These are phyloP conservation scores for Eciton burchellii DNA, from an alignment of 1,140 invertebrate genomes.

Conservation along the genomic window DNA sequence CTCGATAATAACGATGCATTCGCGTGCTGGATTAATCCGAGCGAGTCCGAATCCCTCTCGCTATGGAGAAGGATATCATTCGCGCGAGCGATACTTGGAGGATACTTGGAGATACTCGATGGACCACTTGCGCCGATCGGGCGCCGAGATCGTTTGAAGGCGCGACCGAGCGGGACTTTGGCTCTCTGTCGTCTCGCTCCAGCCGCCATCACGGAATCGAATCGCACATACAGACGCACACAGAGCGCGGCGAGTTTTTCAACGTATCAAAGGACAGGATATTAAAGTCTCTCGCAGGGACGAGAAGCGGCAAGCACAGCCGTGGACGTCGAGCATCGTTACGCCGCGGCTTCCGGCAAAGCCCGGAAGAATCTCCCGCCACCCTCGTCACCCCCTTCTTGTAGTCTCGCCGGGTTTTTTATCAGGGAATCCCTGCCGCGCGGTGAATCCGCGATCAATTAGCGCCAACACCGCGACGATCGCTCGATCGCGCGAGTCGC, in stretches of 20 bases:
- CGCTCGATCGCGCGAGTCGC: no score
- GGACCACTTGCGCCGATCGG: no score
- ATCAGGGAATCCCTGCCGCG: slow-evolving; percentile 19
- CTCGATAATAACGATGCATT: slow-evolving; percentile 59
- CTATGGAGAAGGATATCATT: no score
- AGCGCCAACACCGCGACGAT: no score
- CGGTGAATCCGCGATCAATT: slow-evolving; percentile 35
- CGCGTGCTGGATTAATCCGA: slow-evolving; percentile 43
- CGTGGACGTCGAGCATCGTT: slow-evolving; percentile 66
- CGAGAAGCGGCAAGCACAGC: neutral
- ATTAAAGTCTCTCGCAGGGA: slow-evolving; percentile 72
- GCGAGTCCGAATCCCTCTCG: no score
- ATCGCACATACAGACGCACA: slow-evolving; percentile 67
- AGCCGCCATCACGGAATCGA: slow-evolving; percentile 68
- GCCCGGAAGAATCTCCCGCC: slow-evolving; percentile 27
- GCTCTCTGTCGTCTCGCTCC: slow-evolving; percentile 51
- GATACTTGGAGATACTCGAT: no score
- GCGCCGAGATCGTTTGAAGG: no score
- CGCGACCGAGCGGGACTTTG: no score
- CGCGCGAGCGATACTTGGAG: no score
- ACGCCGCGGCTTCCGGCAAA: slow-evolving; percentile 25
- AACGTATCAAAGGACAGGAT: slow-evolving; percentile 75
- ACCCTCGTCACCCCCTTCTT: neutral
- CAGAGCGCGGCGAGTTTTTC: slow-evolving; percentile 69
- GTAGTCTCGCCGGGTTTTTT: slow-evolving; percentile 45